These are phyloP conservation scores for Paedocypris micromegethes DNA, from an alignment of 2,797 vertebrate genomes.

Conservation along the genomic window DNA sequence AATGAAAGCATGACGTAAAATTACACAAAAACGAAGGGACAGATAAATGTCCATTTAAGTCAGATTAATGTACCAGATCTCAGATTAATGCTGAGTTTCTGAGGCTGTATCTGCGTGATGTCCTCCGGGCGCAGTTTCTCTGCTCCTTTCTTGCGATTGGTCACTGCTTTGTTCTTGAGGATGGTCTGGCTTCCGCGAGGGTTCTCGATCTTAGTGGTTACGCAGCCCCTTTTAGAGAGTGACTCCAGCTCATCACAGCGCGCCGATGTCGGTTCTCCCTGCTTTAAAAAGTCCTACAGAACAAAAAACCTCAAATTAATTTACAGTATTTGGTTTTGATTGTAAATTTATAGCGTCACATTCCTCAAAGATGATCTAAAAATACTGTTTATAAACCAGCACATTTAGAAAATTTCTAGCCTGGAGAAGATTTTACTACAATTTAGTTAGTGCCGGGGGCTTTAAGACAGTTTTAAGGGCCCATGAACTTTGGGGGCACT, in stretches of 20 bases:
- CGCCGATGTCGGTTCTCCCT: constrained; percentile 86
- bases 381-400: no score
- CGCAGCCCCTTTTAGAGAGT: constrained; percentile 79
- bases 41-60: no score
- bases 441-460: no score
- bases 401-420: no score
- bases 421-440: no score
- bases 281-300: constrained; percentile 78
- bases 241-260: constrained; percentile 90
- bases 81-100: constrained; percentile 81
- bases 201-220: constrained; percentile 69
- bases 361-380: neutral
- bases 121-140: constrained; percentile 78
- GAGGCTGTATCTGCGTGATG: constrained; percentile 95
- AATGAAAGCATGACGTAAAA: no score
- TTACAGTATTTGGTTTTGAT: neutral
- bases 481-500: no score
- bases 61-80: constrained; percentile 75
- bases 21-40: no score
- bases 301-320: neutral
- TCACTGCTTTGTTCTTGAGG: constrained; percentile 74
- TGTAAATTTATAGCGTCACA: neutral
- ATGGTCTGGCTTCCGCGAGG: constrained; percentile 74
- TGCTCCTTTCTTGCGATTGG: constrained; percentile 77
- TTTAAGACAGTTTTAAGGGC: no score